A percentile compares a stretch with the other conserved stretches of the same genome.
These are phyloP conservation scores for Petrocephalus sullivani DNA, from an alignment of 2,797 vertebrate species.

Conservation along the genomic window DNA sequence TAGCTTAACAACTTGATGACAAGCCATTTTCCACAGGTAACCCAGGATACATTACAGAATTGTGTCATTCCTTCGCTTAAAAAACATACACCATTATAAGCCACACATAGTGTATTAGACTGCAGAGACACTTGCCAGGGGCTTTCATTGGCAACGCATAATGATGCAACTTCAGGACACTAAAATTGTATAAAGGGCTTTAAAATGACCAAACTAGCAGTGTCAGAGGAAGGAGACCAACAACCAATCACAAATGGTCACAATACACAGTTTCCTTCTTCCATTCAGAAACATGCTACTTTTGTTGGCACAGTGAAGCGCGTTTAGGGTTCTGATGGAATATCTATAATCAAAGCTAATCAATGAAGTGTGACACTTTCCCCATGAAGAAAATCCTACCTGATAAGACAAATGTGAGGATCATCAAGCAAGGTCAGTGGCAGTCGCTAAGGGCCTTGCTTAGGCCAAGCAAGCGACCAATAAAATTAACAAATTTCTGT, in stretches of 20 bases:
- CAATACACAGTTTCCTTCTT: neutral
- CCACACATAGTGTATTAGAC: neutral
- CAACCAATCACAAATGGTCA: neutral
- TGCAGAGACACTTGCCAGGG: neutral
- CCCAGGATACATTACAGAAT: neutral
- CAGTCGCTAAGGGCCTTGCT: neutral
- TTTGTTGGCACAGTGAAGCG: neutral
- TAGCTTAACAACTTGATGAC: neutral
- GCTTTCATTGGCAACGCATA: neutral
- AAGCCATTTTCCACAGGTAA: neutral
- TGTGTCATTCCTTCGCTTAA: neutral
- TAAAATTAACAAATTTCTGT: neutral
- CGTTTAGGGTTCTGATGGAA: neutral
- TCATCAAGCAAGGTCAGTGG: neutral
- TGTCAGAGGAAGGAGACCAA: neutral
- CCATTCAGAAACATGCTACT: neutral
- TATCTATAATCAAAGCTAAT: neutral
- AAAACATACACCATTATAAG: neutral
- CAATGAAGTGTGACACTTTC: neutral
- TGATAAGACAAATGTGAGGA: neutral
- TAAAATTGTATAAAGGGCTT: neutral
- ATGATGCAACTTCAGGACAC: neutral
- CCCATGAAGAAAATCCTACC: neutral
- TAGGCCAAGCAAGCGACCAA: neutral
- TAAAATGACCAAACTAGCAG: neutral